Base-by-base conservation (phyloP, 2,888 invertebrate species). In the Calameuta filiformis region DNA sequence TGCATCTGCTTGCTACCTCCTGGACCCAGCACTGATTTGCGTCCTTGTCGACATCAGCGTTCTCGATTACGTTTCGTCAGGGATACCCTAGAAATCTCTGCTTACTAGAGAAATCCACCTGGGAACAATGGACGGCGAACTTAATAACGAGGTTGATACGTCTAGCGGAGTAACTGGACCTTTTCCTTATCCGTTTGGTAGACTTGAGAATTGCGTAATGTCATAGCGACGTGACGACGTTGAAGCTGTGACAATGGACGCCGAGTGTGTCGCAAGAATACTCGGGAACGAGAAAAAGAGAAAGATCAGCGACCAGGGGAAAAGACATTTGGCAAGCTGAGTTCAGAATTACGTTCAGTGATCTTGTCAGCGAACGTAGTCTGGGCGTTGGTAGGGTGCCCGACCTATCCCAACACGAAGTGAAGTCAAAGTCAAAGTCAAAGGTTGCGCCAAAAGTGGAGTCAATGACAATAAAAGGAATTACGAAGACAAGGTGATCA, bases 221-320 rank as follows among this genome's bases (percentile, higher is more conserved):
- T 56, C 40, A 9, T 23, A 9, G 9, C 1, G 40, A 56, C 40
- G 9, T 9, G 23, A 56, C 23, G 40, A 40, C 15, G 40, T 40
- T 6, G 0, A 15, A 15, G 40, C 40, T 40, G 2, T 6, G 15
- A 9, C 40, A 2, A 40, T 40, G 6, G 15, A 6, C 40, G 40
- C 4, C 0, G 40, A 40, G 40, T 23, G 23, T 40, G 40, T 40
- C 40, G 40, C 40, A 40, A 40, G 37, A 12, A 40, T 35, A 71
- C 73, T 73, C 69, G 76, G 68, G 75, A 68, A 23, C 73, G 30
- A 37, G 71, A 56, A 73, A 73, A 40, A 75, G 31, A 78, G 56
- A 75, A 56, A 23, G 40, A 56, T 0, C 23, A 56, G 40, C 40
- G 40, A 23, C 23, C 40, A 23, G 9, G 23, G 23, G 9, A 23